Percentiles rank a stretch among this genome's conserved stretches.
These are phyloP conservation scores for Selene dorsalis DNA, from an alignment of 2,797 vertebrate species.

Conservation along the genomic window DNA sequence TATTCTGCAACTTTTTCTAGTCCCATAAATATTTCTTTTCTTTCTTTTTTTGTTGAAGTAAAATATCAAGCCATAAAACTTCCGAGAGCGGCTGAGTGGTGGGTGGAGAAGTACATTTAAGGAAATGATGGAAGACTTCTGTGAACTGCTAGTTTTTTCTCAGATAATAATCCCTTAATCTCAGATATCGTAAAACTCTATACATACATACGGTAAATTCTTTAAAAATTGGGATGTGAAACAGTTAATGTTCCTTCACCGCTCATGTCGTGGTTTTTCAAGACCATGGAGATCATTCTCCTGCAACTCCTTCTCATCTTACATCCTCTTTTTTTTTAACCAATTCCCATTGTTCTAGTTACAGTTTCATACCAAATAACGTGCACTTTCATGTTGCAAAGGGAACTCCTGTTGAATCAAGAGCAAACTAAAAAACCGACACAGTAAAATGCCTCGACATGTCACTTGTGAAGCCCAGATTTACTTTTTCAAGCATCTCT, in stretches of 20 bases:
- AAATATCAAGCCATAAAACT: neutral
- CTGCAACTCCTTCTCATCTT: slow-evolving; percentile 12
- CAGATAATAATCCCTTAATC: neutral
- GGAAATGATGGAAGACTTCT: neutral
- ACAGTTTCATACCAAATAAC: slow-evolving; percentile 24
- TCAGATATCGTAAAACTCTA: neutral
- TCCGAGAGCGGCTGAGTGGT: neutral
- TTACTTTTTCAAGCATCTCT: neutral
- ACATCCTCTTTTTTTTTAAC: slow-evolving; percentile 59
- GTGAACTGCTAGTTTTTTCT: neutral
- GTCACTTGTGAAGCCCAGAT: neutral
- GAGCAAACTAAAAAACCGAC: neutral
- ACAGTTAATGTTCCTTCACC: neutral
- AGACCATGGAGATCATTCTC: neutral
- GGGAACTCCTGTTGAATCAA: neutral
- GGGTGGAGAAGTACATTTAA: neutral
- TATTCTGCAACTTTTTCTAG: neutral
- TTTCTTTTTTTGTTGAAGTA: neutral
- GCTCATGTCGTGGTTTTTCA: neutral
- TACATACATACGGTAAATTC: neutral
- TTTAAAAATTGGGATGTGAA: neutral
- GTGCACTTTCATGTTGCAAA: slow-evolving; percentile 38
- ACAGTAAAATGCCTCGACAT: neutral
- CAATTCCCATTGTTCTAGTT: slow-evolving; percentile 42
- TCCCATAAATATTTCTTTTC: neutral